A percentile compares a stretch with the other conserved stretches of the same genome.
These are phyloP conservation scores for Apamea monoglypha DNA, from an alignment of 2,888 invertebrate genomes.

Conservation along the genomic window DNA sequence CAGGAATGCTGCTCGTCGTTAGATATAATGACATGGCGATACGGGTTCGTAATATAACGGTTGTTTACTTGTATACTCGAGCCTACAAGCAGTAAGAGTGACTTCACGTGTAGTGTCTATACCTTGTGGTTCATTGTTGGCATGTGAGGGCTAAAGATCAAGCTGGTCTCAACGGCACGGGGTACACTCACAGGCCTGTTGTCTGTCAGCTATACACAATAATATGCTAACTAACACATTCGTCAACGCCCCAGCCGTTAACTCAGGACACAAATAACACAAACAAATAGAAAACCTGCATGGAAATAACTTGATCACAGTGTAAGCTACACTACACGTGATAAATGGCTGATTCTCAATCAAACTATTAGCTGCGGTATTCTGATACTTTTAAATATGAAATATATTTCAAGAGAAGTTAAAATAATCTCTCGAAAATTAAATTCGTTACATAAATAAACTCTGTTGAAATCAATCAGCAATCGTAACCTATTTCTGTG, in stretches of 20 bases:
- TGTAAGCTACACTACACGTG: too few relatives aligned
- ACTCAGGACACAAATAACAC: not conserved
- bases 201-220: not conserved
- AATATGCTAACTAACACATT: not conserved
- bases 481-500: not conserved
- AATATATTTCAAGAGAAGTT: not conserved
- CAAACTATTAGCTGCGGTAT: slow-evolving; percentile 8
- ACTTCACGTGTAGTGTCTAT: not conserved
- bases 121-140: not conserved
- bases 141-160: slow-evolving; percentile 5
- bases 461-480: slow-evolving; percentile 21
- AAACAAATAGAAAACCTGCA: not conserved
- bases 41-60: slow-evolving; percentile 52
- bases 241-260: not conserved
- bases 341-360: not conserved
- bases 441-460: slow-evolving; percentile 1
- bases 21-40: slow-evolving; percentile 55
- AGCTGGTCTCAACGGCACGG: not conserved
- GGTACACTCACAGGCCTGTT: not conserved
- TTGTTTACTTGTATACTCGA: slow-evolving; percentile 8
- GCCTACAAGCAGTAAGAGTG: not conserved
- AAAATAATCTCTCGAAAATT: too few relatives aligned
- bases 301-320: not conserved
- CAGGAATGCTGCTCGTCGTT: slow-evolving; percentile 49
- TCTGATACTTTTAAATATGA: not conserved